phyloP scores from a whole-genome alignment of 2,797 vertebrate species.

The Carcharodon carcharias region DNA sequence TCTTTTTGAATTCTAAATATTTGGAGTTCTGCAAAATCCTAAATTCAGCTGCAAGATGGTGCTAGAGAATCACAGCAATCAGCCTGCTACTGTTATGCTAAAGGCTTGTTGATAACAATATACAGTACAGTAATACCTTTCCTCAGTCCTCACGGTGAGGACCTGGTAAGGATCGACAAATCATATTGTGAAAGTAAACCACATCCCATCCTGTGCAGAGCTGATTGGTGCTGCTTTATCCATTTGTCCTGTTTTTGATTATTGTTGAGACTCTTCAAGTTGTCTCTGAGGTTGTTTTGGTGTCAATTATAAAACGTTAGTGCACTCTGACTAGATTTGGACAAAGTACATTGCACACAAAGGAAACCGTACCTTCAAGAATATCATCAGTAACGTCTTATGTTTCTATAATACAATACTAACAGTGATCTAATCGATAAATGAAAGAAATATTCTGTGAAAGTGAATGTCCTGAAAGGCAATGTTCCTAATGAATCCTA shows the following conservation, averaged over 20 bases:
- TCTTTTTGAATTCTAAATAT: neutral
- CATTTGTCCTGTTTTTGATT: constrained; percentile 4
- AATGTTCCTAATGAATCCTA: neutral
- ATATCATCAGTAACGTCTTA: neutral
- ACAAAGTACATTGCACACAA: constrained; percentile 26
- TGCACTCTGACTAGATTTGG: neutral
- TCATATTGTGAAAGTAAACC: constrained; percentile 24
- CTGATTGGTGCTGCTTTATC: constrained; percentile 7
- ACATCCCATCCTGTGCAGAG: neutral
- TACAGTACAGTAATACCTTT: neutral
- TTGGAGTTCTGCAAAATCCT: neutral
- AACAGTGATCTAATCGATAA: neutral
- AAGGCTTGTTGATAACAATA: neutral
- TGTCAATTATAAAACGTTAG: constrained; percentile 8
- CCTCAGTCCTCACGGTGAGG: neutral
- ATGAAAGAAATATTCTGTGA: neutral
- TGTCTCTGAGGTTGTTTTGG: constrained; percentile 5
- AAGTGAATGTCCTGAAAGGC: neutral
- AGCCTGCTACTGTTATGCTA: neutral
- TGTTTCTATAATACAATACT: neutral
- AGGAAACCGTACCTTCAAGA: neutral
- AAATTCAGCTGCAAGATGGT: constrained; percentile 29
- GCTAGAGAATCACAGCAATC: constrained; percentile 24
- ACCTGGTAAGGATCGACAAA: neutral
- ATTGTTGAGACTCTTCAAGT: constrained; percentile 25